Evolutionary conservation across 2,113 vertebrate species (phyloP).

Genomic region (Hemicordylus capensis): DNA sequence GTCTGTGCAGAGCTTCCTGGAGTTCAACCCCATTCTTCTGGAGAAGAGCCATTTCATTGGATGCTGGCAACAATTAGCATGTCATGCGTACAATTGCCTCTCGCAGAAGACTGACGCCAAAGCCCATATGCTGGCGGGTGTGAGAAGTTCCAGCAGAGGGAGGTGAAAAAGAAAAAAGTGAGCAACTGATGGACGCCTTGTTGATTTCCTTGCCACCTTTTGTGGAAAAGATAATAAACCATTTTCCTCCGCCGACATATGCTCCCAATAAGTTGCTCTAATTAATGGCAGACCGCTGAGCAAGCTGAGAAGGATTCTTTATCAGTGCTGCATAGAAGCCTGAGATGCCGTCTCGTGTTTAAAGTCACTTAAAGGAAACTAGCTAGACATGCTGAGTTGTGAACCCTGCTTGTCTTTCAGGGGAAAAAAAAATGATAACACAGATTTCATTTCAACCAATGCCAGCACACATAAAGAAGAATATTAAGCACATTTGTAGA

Average conservation of each 20-base stretch:
- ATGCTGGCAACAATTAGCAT: conserved; percentile 42
- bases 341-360: conserved; percentile 66
- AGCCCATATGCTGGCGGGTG: conserved; percentile 70
- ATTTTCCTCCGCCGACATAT: conserved; percentile 71
- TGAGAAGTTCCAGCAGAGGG: background rate
- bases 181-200: conserved; percentile 72
- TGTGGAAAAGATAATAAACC: conserved; percentile 76
- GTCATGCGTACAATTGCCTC: conserved; percentile 54
- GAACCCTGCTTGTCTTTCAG: conserved; percentile 40
- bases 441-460: conserved; percentile 14
- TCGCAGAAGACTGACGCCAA: conserved; percentile 74
- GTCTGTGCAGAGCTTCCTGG: background rate
- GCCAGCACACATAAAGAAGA: background rate
- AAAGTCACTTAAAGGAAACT: conserved; percentile 75
- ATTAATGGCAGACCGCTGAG: conserved; percentile 78
- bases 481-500: background rate
- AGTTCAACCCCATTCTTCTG: conserved; percentile 48
- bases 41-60: conserved; percentile 17
- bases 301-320: background rate
- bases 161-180: conserved; percentile 59
- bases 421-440: background rate
- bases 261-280: conserved; percentile 83
- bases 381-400: conserved; percentile 69
- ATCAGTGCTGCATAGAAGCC: conserved; percentile 45
- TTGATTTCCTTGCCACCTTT: conserved; percentile 85